phyloP scores from a whole-genome alignment of 2,888 invertebrate genomes.

The Aspidiotus rigidus region DNA sequence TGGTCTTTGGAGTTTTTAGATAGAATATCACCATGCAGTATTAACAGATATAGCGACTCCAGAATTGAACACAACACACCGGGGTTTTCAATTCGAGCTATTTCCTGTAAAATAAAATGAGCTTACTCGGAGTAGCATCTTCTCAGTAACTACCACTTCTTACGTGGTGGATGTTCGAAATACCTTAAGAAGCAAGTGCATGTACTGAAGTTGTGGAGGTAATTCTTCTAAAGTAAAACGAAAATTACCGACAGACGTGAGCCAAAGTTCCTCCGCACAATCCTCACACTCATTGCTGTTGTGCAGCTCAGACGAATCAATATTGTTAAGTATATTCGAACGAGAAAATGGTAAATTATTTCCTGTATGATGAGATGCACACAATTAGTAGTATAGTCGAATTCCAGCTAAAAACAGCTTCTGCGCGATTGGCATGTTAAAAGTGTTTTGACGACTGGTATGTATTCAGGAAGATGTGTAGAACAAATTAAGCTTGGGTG shows the following conservation, averaged over 20 bases:
- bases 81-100: constrained; percentile 71
- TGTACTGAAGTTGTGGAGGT: constrained; percentile 76
- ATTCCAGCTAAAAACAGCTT: no score
- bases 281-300: constrained; percentile 17
- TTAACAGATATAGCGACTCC: constrained; percentile 80
- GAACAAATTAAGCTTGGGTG: no score
- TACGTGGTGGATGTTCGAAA: neutral
- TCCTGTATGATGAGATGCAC: neutral
- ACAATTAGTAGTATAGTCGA: no score
- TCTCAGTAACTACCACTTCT: neutral
- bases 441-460: no score
- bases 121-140: neutral
- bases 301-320: constrained; percentile 27
- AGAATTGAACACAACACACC: constrained; percentile 89
- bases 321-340: constrained; percentile 22
- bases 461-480: no score
- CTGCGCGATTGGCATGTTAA: no score
- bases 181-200: constrained; percentile 24
- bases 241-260: constrained; percentile 85
- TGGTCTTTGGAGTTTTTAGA: constrained; percentile 78
- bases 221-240: constrained; percentile 81
- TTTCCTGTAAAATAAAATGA: constrained; percentile 50
- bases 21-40: constrained; percentile 88
- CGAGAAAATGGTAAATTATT: constrained; percentile 15
- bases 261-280: constrained; percentile 73